phyloP scores from a whole-genome alignment of 2,888 invertebrate genomes.

The Lithophane leautieri region DNA sequence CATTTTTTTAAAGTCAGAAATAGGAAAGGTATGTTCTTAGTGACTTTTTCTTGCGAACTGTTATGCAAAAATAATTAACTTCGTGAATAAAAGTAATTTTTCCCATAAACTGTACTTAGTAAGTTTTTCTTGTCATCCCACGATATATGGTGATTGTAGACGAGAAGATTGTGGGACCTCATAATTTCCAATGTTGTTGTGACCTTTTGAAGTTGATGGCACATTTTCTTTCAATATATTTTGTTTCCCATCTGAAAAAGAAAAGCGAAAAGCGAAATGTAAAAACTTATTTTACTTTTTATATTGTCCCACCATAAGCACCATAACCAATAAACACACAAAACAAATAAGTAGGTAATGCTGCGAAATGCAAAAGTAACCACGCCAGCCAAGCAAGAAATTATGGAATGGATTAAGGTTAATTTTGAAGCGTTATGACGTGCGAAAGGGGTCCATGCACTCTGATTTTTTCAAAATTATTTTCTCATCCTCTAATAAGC shows the following conservation, averaged over 20 bases:
- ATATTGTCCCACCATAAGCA: constrained; percentile 31
- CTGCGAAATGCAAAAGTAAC: constrained; percentile 31
- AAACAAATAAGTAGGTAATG: constrained; percentile 31
- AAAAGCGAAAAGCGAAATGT: constrained; percentile 9
- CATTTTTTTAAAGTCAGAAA: too few species aligned
- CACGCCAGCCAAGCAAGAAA: constrained; percentile 32
- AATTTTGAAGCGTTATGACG: constrained; percentile 35
- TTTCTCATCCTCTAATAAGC: constrained; percentile 2
- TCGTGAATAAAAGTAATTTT: background rate
- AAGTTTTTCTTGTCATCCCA: too few species aligned
- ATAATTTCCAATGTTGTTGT: constrained; percentile 32
- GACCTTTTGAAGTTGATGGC: constrained; percentile 27
- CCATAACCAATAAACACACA: constrained; percentile 31
- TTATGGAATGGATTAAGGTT: constrained; percentile 33
- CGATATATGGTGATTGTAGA: constrained; percentile 23
- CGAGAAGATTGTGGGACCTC: constrained; percentile 30
- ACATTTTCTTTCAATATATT: constrained; percentile 29
- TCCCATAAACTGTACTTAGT: too few species aligned
- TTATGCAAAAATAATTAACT: constrained; percentile 1
- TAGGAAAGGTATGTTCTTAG: background rate
- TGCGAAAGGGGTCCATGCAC: constrained; percentile 30
- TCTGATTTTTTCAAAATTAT: constrained; percentile 8
- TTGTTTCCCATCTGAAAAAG: constrained; percentile 26
- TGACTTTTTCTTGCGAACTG: background rate
- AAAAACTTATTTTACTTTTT: constrained; percentile 28